phyloP scores from a whole-genome alignment of 53 echinoderm and acorn worm species.

The Arbacia lixula region DNA sequence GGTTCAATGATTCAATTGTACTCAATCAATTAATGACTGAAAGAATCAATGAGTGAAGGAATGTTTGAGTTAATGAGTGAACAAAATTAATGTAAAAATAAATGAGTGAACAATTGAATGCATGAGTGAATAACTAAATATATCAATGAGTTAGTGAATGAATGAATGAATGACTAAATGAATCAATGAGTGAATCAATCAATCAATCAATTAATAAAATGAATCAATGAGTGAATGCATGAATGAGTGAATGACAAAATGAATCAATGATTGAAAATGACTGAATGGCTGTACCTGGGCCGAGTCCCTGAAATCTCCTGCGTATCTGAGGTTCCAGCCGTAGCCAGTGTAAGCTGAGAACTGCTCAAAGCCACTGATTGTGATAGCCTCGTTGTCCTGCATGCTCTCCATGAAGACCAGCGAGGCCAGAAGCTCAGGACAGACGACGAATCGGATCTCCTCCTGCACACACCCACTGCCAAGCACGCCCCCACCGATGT shows the following conservation, averaged over 20 bases:
- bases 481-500: constrained; percentile 78
- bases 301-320: constrained; percentile 65
- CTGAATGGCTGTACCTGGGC: too few relatives aligned
- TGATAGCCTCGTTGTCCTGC: constrained; percentile 86
- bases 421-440: constrained; percentile 78
- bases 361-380: constrained; percentile 80
- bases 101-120: background rate
- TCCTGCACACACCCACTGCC: constrained; percentile 80
- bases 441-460: constrained; percentile 86
- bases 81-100: background rate
- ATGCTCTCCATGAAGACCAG: constrained; percentile 76
- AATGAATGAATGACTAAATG: too few relatives aligned
- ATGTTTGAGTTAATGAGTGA: background rate
- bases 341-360: constrained; percentile 83
- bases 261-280: background rate
- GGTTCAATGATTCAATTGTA: background rate
- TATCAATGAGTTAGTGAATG: too few relatives aligned
- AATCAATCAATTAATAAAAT: too few relatives aligned
- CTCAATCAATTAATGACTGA: background rate
- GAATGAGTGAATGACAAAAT: background rate
- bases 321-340: constrained; percentile 59
- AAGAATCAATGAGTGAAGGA: background rate
- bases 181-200: too few relatives aligned
- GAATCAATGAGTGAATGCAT: background rate
- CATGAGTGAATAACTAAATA: background rate